Conservation (phyloP, 2,797 vertebrate species). For the Pipistrellus kuhlii region DNA sequence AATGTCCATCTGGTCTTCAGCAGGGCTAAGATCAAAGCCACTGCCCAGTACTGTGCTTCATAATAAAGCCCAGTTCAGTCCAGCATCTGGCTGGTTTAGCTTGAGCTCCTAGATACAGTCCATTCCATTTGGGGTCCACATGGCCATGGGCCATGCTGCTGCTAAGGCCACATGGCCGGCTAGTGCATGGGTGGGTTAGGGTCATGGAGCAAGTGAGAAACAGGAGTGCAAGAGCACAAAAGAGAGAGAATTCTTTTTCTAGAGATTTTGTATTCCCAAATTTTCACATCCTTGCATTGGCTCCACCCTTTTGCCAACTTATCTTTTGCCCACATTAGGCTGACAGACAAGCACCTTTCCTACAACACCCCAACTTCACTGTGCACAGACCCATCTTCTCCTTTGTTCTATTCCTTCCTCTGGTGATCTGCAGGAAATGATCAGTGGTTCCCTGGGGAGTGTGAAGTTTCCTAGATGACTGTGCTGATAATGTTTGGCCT, state of each 20-base stretch:
- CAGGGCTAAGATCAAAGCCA: background rate
- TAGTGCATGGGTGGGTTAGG: background rate
- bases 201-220: background rate
- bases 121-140: background rate
- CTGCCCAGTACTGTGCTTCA: background rate
- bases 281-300: background rate
- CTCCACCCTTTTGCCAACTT: background rate
- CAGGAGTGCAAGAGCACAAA: background rate
- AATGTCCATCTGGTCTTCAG: background rate
- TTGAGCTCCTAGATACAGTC: background rate
- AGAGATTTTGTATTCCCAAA: background rate
- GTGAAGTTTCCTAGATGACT: background rate
- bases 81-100: background rate
- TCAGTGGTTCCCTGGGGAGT: background rate
- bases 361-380: background rate
- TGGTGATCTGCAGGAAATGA: background rate
- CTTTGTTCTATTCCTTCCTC: background rate
- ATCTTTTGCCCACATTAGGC: background rate
- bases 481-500: background rate
- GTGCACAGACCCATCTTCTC: background rate
- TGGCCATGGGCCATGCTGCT: background rate
- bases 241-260: background rate
- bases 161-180: background rate
- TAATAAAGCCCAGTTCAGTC: background rate
- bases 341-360: background rate